phyloP scores from a whole-genome alignment of 2,888 invertebrate species.

The Epiblema foenella region DNA sequence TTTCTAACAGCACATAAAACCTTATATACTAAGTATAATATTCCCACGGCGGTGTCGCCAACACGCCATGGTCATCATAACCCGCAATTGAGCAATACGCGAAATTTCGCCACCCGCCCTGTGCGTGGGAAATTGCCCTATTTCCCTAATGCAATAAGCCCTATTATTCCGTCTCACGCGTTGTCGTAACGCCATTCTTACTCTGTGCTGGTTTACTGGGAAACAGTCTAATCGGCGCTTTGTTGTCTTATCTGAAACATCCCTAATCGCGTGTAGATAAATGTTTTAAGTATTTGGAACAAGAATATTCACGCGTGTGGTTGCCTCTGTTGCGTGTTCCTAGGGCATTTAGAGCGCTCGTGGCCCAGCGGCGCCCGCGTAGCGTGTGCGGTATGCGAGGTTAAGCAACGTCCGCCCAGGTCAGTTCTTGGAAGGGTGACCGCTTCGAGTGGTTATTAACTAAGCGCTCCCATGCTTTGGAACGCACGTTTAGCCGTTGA shows the following conservation, averaged over 20 bases:
- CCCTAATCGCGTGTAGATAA: constrained; percentile 44
- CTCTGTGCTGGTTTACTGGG: constrained; percentile 56
- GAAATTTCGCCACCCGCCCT: constrained; percentile 44
- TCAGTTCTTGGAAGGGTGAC: too few relatives aligned
- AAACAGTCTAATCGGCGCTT: constrained; percentile 49
- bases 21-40: constrained; percentile 18
- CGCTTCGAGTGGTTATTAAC: too few relatives aligned
- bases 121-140: constrained; percentile 54
- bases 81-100: constrained; percentile 33
- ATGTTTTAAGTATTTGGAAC: constrained; percentile 13
- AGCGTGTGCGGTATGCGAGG: too few relatives aligned
- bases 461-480: too few relatives aligned
- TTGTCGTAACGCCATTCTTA: constrained; percentile 47
- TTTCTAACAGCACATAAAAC: constrained; percentile 14
- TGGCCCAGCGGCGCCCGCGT: too few relatives aligned
- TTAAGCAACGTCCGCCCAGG: too few relatives aligned
- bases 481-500: too few relatives aligned
- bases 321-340: not conserved
- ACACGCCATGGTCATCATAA: constrained; percentile 41
- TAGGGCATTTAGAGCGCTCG: not conserved
- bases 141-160: constrained; percentile 49
- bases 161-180: constrained; percentile 38
- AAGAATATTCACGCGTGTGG: not conserved
- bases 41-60: constrained; percentile 41
- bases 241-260: constrained; percentile 44